phyloP scores from a whole-genome alignment of 2,113 vertebrate genomes.

The Tychaedon coryphoeus region DNA sequence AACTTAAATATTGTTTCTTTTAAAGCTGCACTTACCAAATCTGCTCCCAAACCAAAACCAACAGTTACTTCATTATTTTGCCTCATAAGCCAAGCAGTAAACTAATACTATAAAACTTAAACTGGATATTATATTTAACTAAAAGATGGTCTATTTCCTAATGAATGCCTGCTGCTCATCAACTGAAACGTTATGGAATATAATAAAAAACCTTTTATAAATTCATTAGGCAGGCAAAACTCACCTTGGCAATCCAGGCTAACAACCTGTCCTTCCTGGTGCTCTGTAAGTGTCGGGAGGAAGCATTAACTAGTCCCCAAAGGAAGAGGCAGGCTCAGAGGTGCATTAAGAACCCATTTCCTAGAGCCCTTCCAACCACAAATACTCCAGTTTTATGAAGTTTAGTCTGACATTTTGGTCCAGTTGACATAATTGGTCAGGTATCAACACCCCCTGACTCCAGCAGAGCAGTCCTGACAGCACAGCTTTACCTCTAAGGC shows the following conservation, averaged over 20 bases:
- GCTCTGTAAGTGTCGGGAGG: background rate
- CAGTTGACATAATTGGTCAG: background rate
- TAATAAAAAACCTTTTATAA: conserved; percentile 13
- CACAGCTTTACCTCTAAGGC: conserved; percentile 19
- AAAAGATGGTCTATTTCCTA: background rate
- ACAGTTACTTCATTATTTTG: background rate
- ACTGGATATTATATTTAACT: background rate
- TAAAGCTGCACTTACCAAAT: background rate
- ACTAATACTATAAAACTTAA: background rate
- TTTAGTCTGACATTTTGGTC: background rate
- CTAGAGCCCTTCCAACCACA: conserved; percentile 32
- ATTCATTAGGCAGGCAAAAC: conserved; percentile 22
- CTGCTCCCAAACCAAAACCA: background rate
- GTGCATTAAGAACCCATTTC: conserved; percentile 14
- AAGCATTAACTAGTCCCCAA: conserved; percentile 29
- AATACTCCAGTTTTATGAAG: conserved; percentile 4
- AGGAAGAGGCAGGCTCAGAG: conserved; percentile 41
- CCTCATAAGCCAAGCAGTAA: background rate
- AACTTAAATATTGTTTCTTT: background rate
- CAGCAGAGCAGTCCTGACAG: background rate
- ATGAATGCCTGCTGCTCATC: background rate
- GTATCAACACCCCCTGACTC: background rate
- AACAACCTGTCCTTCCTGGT: background rate
- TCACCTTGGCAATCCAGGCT: background rate
- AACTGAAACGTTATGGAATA: background rate